Conservation (phyloP, 2,113 vertebrate species). For the Gadus chalcogrammus region DNA sequence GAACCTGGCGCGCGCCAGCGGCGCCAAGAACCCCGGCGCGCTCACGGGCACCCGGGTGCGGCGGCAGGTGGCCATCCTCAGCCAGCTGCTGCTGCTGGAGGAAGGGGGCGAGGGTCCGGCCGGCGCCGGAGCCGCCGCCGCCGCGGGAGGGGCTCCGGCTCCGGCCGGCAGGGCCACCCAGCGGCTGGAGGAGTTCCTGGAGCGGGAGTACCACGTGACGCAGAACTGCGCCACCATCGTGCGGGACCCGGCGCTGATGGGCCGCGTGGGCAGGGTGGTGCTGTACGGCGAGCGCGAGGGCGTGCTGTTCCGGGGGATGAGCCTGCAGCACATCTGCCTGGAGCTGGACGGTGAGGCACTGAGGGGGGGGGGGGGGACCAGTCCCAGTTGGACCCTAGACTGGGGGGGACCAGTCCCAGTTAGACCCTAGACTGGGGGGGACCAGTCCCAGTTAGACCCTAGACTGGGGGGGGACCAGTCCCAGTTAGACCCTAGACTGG, state of each 20-base stretch:
- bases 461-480: too few species aligned
- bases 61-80: slow-evolving; percentile 74
- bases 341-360: slow-evolving; percentile 71
- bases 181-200: slow-evolving; percentile 72
- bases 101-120: slow-evolving; percentile 63
- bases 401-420: too few species aligned
- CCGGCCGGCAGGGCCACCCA: slow-evolving; percentile 40
- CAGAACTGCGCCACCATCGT: slow-evolving; percentile 71
- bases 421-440: too few species aligned
- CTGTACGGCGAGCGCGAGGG: slow-evolving; percentile 76
- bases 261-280: slow-evolving; percentile 73
- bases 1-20: slow-evolving; percentile 70
- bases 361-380: too few species aligned
- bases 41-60: slow-evolving; percentile 68
- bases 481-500: too few species aligned
- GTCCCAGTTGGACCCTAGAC: too few species aligned
- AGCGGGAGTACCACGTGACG: slow-evolving; percentile 73
- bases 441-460: too few species aligned
- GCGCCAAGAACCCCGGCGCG: slow-evolving; percentile 65
- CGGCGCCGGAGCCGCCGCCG: neutral
- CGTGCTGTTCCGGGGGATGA: slow-evolving; percentile 76
- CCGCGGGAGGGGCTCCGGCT: neutral
- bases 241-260: slow-evolving; percentile 71
- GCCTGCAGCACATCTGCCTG: slow-evolving; percentile 76
- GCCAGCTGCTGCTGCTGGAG: slow-evolving; percentile 72